These are phyloP conservation scores for Frieseomelitta varia DNA, from an alignment of 1,140 invertebrate species.

Conservation along the genomic window DNA sequence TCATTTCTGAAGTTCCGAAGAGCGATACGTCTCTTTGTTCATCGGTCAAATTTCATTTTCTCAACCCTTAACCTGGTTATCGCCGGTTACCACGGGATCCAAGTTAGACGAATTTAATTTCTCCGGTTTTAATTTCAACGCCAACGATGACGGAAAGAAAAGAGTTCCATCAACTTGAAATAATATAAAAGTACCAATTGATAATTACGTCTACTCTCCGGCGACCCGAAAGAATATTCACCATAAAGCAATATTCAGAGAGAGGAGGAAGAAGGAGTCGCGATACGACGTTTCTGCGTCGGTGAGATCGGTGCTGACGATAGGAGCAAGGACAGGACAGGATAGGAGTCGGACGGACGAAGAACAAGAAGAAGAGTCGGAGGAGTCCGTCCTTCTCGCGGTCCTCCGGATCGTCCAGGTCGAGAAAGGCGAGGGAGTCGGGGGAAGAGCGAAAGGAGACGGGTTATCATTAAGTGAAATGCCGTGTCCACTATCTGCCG, in stretches of 20 bases:
- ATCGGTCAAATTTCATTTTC: neutral
- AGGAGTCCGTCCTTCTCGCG: constrained; percentile 4
- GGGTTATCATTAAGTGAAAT: constrained; percentile 82
- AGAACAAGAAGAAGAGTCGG: constrained; percentile 33
- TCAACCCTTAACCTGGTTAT: neutral
- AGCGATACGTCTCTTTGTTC: neutral
- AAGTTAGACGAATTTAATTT: too few species aligned
- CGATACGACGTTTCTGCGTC: constrained; percentile 19
- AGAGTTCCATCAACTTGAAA: too few species aligned
- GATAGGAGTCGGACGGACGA: constrained; percentile 3
- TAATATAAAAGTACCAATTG: too few species aligned
- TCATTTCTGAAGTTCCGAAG: neutral
- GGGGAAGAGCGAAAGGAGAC: constrained; percentile 60
- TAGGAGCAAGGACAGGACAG: constrained; percentile 51
- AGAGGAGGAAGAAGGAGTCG: neutral
- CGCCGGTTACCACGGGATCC: too few species aligned
- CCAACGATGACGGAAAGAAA: too few species aligned
- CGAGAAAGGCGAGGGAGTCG: constrained; percentile 37
- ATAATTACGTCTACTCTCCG: neutral
- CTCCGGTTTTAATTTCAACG: too few species aligned
- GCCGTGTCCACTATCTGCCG: constrained; percentile 80
- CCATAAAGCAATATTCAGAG: constrained; percentile 4
- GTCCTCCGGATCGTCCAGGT: constrained; percentile 44
- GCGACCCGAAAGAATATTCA: neutral
- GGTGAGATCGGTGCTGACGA: constrained; percentile 43